Percentiles rank a stretch among this genome's conserved stretches.
Conservation (phyloP, 2,797 vertebrate genomes). For the Sarcoramphus papa region DNA sequence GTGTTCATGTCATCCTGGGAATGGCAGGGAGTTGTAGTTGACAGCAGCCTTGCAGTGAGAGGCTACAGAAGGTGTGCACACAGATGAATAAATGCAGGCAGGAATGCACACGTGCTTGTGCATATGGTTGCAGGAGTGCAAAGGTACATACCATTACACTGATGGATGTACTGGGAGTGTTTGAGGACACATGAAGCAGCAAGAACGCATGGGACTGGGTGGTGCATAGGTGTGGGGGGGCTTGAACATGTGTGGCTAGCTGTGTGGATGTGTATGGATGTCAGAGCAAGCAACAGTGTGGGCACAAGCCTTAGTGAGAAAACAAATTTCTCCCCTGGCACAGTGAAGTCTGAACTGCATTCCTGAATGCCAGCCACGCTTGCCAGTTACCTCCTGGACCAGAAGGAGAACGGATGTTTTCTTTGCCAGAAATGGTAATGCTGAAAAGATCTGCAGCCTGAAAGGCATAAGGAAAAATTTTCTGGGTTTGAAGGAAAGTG, state of each 20-base stretch:
- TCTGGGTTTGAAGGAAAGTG: background rate
- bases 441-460: background rate
- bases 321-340: background rate
- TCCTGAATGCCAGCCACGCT: background rate
- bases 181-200: background rate
- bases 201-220: background rate
- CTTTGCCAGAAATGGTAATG: background rate
- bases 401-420: background rate
- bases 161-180: background rate
- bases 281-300: background rate
- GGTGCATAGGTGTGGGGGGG: too few species aligned
- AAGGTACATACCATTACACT: background rate
- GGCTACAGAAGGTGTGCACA: background rate
- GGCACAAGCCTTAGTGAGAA: background rate
- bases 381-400: background rate
- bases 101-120: background rate
- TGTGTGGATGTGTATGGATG: background rate
- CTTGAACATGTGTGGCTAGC: background rate
- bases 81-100: background rate
- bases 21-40: background rate
- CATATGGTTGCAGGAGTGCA: background rate
- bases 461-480: background rate
- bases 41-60: background rate
- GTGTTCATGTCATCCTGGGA: background rate
- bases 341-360: background rate